A percentile compares a stretch with the other conserved stretches of the same genome.
phyloP scores from a whole-genome alignment of 2,888 invertebrate genomes.

The Tolmerus cingulatus region DNA sequence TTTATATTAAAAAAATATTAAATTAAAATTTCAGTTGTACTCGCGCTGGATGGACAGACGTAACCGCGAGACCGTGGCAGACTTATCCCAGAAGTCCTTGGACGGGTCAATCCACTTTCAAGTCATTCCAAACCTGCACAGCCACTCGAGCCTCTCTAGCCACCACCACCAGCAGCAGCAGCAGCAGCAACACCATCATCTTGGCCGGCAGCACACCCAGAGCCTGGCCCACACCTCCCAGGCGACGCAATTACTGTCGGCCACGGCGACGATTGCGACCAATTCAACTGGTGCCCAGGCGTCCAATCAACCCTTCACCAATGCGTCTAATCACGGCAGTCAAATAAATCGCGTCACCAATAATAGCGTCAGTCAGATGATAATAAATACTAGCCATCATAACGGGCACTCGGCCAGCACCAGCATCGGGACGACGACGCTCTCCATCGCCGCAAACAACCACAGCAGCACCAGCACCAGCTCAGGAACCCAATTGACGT shows the following conservation, averaged over 20 bases:
- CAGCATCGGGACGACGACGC: constrained; percentile 49
- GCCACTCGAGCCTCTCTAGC: constrained; percentile 45
- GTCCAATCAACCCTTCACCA: constrained; percentile 51
- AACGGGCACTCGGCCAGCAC: constrained; percentile 47
- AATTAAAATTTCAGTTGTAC: constrained; percentile 55
- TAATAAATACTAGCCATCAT: constrained; percentile 49
- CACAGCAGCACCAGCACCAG: constrained; percentile 51
- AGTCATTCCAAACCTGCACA: constrained; percentile 55
- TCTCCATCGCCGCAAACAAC: constrained; percentile 52
- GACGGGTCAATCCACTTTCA: constrained; percentile 58
- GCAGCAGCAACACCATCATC: constrained; percentile 53
- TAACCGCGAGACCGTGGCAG: constrained; percentile 53
- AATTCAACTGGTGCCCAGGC: constrained; percentile 37
- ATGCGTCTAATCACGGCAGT: constrained; percentile 56
- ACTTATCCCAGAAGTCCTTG: constrained; percentile 51
- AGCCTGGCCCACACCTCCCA: constrained; percentile 46
- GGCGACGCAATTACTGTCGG: constrained; percentile 46
- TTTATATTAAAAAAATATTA: background rate
- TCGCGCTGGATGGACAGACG: constrained; percentile 62
- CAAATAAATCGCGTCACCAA: constrained; percentile 60
- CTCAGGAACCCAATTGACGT: constrained; percentile 45
- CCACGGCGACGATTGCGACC: constrained; percentile 27
- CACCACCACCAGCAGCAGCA: constrained; percentile 54
- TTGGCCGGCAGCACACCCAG: constrained; percentile 47
- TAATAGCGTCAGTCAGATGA: constrained; percentile 57